Evolutionary conservation across 2,113 vertebrate genomes (phyloP), one percentile per base, ranked within the genome.

Genomic region (Bagarius yarrelli): DNA sequence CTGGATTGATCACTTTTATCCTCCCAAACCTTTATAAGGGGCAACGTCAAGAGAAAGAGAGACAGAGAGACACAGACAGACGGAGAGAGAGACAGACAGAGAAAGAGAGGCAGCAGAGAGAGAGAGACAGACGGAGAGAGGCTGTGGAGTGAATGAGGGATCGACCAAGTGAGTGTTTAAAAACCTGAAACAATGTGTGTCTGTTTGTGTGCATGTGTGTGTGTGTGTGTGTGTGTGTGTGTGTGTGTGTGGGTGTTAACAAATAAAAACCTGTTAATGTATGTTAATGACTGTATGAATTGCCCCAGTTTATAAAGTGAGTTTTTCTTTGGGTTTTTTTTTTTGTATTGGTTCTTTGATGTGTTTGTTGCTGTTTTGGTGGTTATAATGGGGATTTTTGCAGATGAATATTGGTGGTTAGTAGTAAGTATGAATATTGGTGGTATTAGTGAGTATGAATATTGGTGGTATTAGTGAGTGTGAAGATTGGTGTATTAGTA

Each of bases 1-100:
- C 64, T 56, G 57, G 66, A 76, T 69, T 60, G 30, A 53, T 67
- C 5, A 8, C 19, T 72, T 70, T 84, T 30, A 70, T 71, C 27
- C 79, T 66, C 67, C 70, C 60, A 40, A 74, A 83, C 34, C 77
- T 75, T 83, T 83, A 83, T 61, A 83, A 71, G 32, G 78, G 47
- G 25, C 55, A 40, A 72, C 59, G 64, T 73, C 44, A 77, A 25
- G 47, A n/a, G 21, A 50, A 16, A 11, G 47, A 19, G n/a, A 16
- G 25, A 13, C 53, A 32, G 72, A 55, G 5, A 36, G 30, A 75
- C 19, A 27, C 13, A 71, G 36, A 23, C 32, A n/a, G 34, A 36
- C 32, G n/a, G 36, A 19, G 47, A 32, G 70, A n/a, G 32, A 23
- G 64, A 40, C 32, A 67, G 64, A 36, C 32, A 67, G 67, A 34